A percentile compares a stretch with the other conserved stretches of the same genome.
phyloP scores from a whole-genome alignment of 1,140 invertebrate genomes.

The Anastrepha obliqua region DNA sequence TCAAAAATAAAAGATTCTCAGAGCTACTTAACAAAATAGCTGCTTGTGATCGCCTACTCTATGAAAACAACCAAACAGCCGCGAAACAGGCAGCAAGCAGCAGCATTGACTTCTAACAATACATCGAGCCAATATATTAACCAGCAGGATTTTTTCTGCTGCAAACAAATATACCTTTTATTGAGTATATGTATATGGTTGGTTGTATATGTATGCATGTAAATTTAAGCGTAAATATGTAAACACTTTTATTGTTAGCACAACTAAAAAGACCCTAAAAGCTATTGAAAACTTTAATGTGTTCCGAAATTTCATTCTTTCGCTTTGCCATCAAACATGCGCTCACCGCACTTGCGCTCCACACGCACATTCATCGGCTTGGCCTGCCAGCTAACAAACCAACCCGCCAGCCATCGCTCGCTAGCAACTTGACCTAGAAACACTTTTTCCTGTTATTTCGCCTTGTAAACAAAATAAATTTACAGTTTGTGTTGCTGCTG shows the following conservation, averaged over 20 bases:
- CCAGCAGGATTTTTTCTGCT: too few species aligned
- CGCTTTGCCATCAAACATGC: background rate
- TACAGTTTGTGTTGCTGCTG: background rate
- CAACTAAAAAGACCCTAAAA: background rate
- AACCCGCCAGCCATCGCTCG: background rate
- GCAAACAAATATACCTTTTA: too few species aligned
- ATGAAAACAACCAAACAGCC: too few species aligned
- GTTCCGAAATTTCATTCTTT: background rate
- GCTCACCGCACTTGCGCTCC: background rate
- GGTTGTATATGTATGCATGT: too few species aligned
- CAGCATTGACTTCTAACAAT: too few species aligned
- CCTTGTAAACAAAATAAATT: conserved; percentile 56
- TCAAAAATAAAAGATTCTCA: too few species aligned
- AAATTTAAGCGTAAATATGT: background rate
- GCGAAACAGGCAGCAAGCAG: too few species aligned
- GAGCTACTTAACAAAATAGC: too few species aligned
- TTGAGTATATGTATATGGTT: too few species aligned
- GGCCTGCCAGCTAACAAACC: background rate
- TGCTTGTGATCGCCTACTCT: background rate
- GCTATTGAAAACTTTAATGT: background rate
- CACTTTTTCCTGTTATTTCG: conserved; percentile 73
- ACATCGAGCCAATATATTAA: too few species aligned
- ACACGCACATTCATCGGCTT: background rate
- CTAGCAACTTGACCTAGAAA: conserved; percentile 73
- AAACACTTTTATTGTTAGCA: background rate